These are phyloP conservation scores for Frankliniella fusca DNA, from an alignment of 2,888 invertebrate species.

Conservation along the genomic window DNA sequence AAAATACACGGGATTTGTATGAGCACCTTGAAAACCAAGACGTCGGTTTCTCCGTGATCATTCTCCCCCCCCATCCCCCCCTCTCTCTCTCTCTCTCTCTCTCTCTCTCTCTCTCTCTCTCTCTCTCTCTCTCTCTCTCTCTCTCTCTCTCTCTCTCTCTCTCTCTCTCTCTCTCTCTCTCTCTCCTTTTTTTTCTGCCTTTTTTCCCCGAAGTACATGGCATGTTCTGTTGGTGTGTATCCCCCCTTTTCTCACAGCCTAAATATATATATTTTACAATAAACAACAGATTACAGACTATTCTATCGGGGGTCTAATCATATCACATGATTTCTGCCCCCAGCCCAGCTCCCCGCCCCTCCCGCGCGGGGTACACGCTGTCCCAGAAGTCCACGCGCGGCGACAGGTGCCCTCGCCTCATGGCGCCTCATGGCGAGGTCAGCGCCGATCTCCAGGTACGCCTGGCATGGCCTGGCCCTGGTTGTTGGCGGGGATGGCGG, in stretches of 20 bases:
- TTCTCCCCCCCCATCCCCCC: slow-evolving; percentile 10
- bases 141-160: too few relatives aligned
- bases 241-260: too few relatives aligned
- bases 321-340: not conserved
- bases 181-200: too few relatives aligned
- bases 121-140: slow-evolving; percentile 30
- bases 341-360: not conserved
- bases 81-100: slow-evolving; percentile 31
- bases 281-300: too few relatives aligned
- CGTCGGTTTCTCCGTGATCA: slow-evolving; percentile 8
- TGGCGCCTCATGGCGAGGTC: not conserved
- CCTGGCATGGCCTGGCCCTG: not conserved
- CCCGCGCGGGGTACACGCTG: not conserved
- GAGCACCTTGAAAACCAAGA: too few relatives aligned
- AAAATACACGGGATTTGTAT: too few relatives aligned
- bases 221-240: too few relatives aligned
- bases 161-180: too few relatives aligned
- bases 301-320: too few relatives aligned
- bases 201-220: too few relatives aligned
- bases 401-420: not conserved
- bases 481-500: slow-evolving; percentile 5
- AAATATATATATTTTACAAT: too few relatives aligned
- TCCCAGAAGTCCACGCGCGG: not conserved
- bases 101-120: slow-evolving; percentile 31
- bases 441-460: not conserved